These are phyloP conservation scores for Psittacula echo DNA, from an alignment of 2,797 vertebrate species.

Conservation along the genomic window DNA sequence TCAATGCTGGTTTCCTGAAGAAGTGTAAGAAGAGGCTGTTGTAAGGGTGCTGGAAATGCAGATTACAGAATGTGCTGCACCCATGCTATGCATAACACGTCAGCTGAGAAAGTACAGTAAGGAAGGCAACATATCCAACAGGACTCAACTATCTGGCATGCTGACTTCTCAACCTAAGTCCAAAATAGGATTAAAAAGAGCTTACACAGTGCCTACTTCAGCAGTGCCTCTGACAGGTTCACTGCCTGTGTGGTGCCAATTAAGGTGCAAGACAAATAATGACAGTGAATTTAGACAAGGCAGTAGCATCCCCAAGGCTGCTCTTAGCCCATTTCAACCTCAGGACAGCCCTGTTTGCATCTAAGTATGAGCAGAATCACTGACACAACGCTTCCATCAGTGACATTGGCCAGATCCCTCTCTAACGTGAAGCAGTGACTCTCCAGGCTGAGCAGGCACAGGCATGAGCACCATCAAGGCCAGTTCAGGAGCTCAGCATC, in stretches of 20 bases:
- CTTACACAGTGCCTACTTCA: neutral
- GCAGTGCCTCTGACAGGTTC: neutral
- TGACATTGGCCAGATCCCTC: neutral
- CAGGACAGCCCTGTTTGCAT: rapidly evolving
- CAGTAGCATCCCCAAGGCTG: neutral
- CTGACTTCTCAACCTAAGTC: neutral
- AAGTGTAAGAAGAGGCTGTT: neutral
- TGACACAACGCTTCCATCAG: neutral
- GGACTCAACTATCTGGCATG: neutral
- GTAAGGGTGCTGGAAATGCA: neutral
- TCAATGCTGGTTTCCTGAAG: neutral
- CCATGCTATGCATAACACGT: neutral
- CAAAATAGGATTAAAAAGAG: neutral
- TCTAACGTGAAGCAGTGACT: neutral
- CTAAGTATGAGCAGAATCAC: neutral
- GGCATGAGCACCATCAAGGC: rapidly evolving
- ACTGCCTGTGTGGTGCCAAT: neutral
- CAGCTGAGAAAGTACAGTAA: neutral
- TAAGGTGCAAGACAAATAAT: neutral
- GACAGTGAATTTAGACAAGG: neutral
- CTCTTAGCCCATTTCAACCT: neutral
- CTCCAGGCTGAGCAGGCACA: neutral
- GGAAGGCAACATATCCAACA: neutral
- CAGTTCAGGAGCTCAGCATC: neutral
- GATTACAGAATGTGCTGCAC: neutral